phyloP scores from a whole-genome alignment of 2,113 vertebrate species.

The Spea bombifrons region DNA sequence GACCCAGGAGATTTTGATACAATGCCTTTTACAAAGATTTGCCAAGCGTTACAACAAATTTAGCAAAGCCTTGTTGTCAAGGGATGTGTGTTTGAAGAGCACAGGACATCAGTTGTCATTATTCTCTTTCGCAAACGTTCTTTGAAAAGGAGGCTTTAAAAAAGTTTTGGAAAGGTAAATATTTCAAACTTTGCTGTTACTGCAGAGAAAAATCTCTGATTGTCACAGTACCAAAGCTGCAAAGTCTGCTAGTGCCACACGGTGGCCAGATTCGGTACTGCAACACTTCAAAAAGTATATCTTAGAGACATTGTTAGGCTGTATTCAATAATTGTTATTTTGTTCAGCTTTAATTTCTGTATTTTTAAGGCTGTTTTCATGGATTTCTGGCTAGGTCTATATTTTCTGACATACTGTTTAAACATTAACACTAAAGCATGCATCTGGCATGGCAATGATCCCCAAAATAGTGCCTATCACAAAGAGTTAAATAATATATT shows the following conservation, averaged over 20 bases:
- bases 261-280: slow-evolving; percentile 16
- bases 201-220: background rate
- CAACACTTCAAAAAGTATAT: background rate
- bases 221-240: background rate
- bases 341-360: no score
- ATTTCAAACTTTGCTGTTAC: slow-evolving; percentile 1
- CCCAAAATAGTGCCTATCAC: no score
- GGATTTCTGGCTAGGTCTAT: no score
- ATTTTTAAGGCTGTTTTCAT: no score
- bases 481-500: no score
- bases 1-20: slow-evolving; percentile 15
- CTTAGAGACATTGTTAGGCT: no score
- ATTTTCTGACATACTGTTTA: no score
- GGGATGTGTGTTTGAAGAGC: background rate
- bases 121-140: background rate
- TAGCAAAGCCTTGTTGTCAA: background rate
- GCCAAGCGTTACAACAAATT: slow-evolving; percentile 24
- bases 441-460: no score
- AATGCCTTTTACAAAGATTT: slow-evolving; percentile 1
- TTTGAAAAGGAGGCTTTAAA: background rate
- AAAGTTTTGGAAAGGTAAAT: slow-evolving; percentile 9
- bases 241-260: slow-evolving; percentile 35
- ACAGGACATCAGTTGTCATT: slow-evolving; percentile 6
- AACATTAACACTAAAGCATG: no score
- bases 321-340: no score